Percentiles rank a stretch among this genome's conserved stretches.
phyloP scores from a whole-genome alignment of 2,888 invertebrate species.

The Drosophila buzzatii region DNA sequence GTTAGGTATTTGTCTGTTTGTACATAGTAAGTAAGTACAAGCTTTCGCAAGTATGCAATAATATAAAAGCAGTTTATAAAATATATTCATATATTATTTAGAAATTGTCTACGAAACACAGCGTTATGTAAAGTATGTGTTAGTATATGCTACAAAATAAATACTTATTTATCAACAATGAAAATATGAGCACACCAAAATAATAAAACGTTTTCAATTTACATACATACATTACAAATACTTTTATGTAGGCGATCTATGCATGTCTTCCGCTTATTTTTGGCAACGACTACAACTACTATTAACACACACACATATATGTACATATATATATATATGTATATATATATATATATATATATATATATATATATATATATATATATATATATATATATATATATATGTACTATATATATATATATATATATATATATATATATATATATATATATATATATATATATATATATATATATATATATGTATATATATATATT shows the following conservation, averaged over 20 bases:
- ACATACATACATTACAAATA: slow-evolving; percentile 26
- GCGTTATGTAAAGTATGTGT: slow-evolving; percentile 19
- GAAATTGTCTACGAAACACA: slow-evolving; percentile 39
- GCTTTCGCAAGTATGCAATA: slow-evolving; percentile 60
- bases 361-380: slow-evolving; percentile 2
- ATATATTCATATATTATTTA: slow-evolving; percentile 45
- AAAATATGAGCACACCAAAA: slow-evolving; percentile 46
- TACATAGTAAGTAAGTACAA: slow-evolving; percentile 51
- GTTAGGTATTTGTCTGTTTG: slow-evolving; percentile 43
- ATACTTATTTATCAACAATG: slow-evolving; percentile 59
- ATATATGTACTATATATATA: no score
- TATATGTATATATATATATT: not conserved
- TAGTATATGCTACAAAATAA: slow-evolving; percentile 61
- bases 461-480: slow-evolving; percentile 4
- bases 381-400: no score
- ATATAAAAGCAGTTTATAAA: slow-evolving; percentile 68
- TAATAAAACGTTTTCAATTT: slow-evolving; percentile 17
- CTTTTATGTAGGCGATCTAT: slow-evolving; percentile 36
- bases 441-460: slow-evolving; percentile 8
- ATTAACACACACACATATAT: slow-evolving; percentile 20
- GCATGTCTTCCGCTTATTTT: slow-evolving; percentile 31
- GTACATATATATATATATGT: not conserved
- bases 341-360: slow-evolving; percentile 12
- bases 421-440: slow-evolving; percentile 6
- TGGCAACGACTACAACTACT: slow-evolving; percentile 72